Evolutionary conservation across 2,113 vertebrate genomes (phyloP).

Genomic region (Pterocles burchelli): DNA sequence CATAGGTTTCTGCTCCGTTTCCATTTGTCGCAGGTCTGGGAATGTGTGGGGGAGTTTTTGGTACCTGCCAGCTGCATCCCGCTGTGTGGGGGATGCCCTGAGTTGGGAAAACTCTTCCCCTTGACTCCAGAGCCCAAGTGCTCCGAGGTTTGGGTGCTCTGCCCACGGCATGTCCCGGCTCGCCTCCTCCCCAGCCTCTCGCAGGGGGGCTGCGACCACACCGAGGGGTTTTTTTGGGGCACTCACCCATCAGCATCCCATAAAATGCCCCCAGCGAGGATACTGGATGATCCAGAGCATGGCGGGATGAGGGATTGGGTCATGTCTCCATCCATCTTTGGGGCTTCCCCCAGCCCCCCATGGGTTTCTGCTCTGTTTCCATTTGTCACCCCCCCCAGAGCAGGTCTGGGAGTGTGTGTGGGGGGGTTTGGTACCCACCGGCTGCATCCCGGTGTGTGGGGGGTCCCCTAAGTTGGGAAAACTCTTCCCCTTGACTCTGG

Average conservation of each 20-base stretch:
- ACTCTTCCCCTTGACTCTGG: background rate
- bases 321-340: background rate
- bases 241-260: background rate
- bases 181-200: no score
- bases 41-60: no score
- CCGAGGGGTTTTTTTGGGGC: no score
- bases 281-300: background rate
- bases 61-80: fast-evolving
- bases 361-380: background rate
- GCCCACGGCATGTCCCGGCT: no score
- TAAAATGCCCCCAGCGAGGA: fast-evolving
- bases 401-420: no score
- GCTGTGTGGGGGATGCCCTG: fast-evolving
- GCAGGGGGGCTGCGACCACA: no score
- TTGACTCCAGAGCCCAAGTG: background rate
- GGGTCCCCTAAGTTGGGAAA: background rate
- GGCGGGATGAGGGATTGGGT: fast-evolving
- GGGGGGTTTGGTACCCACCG: fast-evolving
- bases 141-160: background rate
- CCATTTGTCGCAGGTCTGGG: background rate
- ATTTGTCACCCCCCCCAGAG: background rate
- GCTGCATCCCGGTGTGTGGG: fast-evolving
- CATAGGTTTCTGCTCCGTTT: background rate
- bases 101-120: background rate
- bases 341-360: background rate